Evolutionary conservation across 2,797 vertebrate genomes (phyloP), one percentile per base, ranked within the genome.

Genomic region (Chiloscyllium punctatum): DNA sequence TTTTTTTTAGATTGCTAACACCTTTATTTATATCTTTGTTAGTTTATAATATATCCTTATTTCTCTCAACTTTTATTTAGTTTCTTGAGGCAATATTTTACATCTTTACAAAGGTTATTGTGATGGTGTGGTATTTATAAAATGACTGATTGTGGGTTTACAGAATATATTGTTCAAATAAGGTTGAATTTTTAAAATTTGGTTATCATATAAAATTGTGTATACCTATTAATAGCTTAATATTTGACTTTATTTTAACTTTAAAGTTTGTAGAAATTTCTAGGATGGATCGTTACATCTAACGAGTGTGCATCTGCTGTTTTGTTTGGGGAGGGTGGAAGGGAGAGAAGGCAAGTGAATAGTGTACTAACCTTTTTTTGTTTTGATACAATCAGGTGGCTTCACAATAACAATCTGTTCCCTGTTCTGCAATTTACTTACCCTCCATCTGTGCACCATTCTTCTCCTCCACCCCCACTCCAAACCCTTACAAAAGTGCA

Each of bases 321-420:
- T 62, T 11, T 62, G 57, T 9, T 62, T 62, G 57, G 57, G 57
- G 57, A 1, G 57, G 57, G 57, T 6, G 57, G 6, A 57, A 9
- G 9, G 6, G 57, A 23, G 48, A 51, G 30, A 92, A 68, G n/a
- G 5, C 37, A 42, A n/a, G 69, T 25, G 51, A 42, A 74, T 53
- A 74, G 69, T 53, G 30, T 94, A 15, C 48, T 71, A 72, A 71
- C 30, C 66, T 69, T n/a, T 27, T 71, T 90, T 92, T 71, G 92
- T 94, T 71, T 94, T 74, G 69, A 71, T 74, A 71, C 21, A 30
- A 94, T 74, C 69, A 51, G 94, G 94, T 74, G 37, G 94, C 25
- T 94, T 94, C 69, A 94, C 69, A 94, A 74, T 94, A 74, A 69
- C 69, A 33, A 53, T 27, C 71, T 94, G 94, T 94, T 94, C 90